These are phyloP conservation scores for Minunthozetes semirufus DNA, from an alignment of 2,888 invertebrate genomes.

Conservation along the genomic window DNA sequence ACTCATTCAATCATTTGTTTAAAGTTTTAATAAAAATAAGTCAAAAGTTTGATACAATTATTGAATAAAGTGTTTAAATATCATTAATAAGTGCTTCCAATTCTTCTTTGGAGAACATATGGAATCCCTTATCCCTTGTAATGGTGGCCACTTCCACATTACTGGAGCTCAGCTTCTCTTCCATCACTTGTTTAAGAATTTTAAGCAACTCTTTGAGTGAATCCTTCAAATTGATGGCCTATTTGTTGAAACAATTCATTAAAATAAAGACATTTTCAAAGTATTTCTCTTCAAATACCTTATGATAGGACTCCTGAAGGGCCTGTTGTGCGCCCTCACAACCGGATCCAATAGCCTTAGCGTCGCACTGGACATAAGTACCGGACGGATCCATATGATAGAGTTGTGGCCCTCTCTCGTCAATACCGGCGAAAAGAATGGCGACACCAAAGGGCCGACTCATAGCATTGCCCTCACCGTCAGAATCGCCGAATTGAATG, in stretches of 20 bases:
- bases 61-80: background rate
- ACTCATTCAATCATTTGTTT: background rate
- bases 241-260: conserved; percentile 46
- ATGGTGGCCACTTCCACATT: conserved; percentile 95
- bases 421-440: conserved; percentile 85
- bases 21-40: background rate
- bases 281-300: conserved; percentile 50
- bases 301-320: conserved; percentile 62
- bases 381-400: conserved; percentile 99
- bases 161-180: conserved; percentile 91
- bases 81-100: conserved; percentile 56
- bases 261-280: too few species aligned
- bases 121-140: conserved; percentile 72
- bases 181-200: conserved; percentile 98
- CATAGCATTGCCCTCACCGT: conserved; percentile 68
- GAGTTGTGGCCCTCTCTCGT: conserved; percentile 85
- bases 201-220: conserved; percentile 83
- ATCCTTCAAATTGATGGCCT: conserved; percentile 87
- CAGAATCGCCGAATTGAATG: conserved; percentile 98
- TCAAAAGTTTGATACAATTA: background rate
- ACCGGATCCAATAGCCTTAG: conserved; percentile 98
- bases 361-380: conserved; percentile 94
- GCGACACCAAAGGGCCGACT: conserved; percentile 98
- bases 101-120: conserved; percentile 82
- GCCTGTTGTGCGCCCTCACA: conserved; percentile 99